These are phyloP conservation scores for Centropus unirufus DNA, from an alignment of 2,113 vertebrate species.

Conservation along the genomic window DNA sequence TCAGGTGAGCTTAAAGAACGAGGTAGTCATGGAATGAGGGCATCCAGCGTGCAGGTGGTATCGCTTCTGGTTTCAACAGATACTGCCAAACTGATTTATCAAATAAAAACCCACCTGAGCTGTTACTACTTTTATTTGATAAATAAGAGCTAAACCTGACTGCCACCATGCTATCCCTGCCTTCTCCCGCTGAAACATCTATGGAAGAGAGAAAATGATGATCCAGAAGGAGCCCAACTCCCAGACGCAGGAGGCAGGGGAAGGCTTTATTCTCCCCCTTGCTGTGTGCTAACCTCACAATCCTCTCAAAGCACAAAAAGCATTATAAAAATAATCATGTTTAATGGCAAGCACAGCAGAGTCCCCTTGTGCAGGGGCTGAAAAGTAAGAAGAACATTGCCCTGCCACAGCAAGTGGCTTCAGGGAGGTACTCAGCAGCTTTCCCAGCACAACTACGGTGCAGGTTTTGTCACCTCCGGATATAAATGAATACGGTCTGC, in stretches of 20 bases:
- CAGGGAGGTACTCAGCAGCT: not conserved
- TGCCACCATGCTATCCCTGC: not conserved
- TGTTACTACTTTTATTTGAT: not conserved
- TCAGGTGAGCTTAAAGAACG: not conserved
- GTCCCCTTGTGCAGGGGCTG: not conserved
- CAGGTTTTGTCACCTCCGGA: not conserved
- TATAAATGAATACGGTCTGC: not conserved
- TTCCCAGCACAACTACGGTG: not conserved
- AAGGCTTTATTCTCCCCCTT: not conserved
- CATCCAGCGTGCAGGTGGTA: rapidly evolving
- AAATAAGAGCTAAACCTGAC: no score
- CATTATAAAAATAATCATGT: not conserved
- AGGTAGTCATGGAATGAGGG: not conserved
- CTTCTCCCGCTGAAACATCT: not conserved
- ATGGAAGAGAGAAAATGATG: not conserved
- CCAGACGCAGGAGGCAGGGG: not conserved
- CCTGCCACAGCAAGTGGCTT: not conserved
- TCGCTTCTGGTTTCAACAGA: rapidly evolving
- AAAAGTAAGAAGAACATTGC: not conserved
- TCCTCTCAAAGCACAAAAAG: not conserved
- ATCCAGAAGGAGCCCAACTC: not conserved
- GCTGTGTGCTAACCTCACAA: not conserved
- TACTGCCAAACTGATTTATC: not conserved
- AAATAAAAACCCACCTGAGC: not conserved
- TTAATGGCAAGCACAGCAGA: not conserved